Evolutionary conservation across 2,888 invertebrate genomes (phyloP).

Genomic region (Epinotia ramella): DNA sequence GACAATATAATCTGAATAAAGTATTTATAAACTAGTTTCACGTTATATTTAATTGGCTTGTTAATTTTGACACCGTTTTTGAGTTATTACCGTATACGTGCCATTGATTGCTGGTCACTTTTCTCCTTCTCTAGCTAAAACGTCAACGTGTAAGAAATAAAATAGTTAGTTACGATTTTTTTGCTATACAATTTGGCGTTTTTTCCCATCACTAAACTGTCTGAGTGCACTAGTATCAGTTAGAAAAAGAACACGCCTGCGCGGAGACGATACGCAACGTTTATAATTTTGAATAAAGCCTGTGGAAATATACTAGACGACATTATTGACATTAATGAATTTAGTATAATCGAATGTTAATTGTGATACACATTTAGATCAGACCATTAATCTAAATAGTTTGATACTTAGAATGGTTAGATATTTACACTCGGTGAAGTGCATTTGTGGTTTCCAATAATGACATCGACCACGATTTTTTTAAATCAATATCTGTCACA

Average conservation of each 20-base stretch:
- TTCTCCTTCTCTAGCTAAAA: too few relatives aligned
- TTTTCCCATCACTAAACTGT: conserved; percentile 34
- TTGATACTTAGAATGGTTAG: background rate
- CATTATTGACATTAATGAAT: conserved; percentile 33
- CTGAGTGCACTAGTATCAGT: conserved; percentile 37
- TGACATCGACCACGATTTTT: background rate
- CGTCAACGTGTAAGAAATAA: background rate
- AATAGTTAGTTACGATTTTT: background rate
- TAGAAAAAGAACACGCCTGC: conserved; percentile 34
- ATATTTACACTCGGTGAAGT: conserved; percentile 8
- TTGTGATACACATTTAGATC: conserved; percentile 24
- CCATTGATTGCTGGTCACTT: too few relatives aligned
- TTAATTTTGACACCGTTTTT: too few relatives aligned
- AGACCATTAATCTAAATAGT: conserved; percentile 33
- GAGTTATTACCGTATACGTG: too few relatives aligned
- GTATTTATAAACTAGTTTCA: too few relatives aligned
- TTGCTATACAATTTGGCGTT: background rate
- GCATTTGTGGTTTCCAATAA: background rate
- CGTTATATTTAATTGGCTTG: too few relatives aligned
- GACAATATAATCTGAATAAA: too few relatives aligned
- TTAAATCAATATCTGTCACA: too few relatives aligned
- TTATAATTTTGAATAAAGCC: conserved; percentile 16
- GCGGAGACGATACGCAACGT: conserved; percentile 4
- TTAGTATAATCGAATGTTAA: conserved; percentile 25
- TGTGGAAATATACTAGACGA: conserved; percentile 43